Conservation (phyloP, 1,140 invertebrate species). For the Lysiphlebus fabarum region DNA sequence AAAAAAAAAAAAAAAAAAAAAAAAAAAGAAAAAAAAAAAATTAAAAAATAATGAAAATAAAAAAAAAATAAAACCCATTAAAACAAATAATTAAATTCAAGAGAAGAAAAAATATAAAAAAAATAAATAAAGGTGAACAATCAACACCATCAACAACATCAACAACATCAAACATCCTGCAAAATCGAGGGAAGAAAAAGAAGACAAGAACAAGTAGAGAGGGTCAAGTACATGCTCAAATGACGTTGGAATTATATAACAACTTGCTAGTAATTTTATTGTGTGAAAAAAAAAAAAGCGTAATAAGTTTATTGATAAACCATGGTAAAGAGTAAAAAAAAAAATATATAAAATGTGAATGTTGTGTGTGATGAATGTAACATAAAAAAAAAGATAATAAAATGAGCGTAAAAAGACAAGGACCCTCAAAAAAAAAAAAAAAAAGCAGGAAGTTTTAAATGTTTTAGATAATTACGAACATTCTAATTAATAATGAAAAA, state of each 20-base stretch:
- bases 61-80: conserved; percentile 1
- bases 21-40: background rate
- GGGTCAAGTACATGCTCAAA: conserved; percentile 3
- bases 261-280: too few species aligned
- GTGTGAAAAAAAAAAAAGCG: conserved; percentile 1
- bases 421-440: conserved; percentile 28
- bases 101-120: conserved; percentile 5
- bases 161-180: conserved; percentile 34
- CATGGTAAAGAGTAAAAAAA: background rate
- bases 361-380: background rate
- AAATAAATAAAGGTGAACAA: background rate
- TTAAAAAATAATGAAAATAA: background rate
- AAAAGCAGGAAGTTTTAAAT: conserved; percentile 45
- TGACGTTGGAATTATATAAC: background rate
- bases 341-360: conserved; percentile 9
- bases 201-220: background rate
- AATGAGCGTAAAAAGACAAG: conserved; percentile 26
- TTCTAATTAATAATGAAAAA: background rate
- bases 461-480: conserved; percentile 45
- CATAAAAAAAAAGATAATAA: conserved; percentile 23
- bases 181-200: conserved; percentile 29
- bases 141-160: conserved; percentile 12
- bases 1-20: background rate
- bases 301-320: conserved; percentile 12
- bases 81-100: conserved; percentile 1